Evolutionary conservation across 2,888 invertebrate species (phyloP), one percentile per base, ranked within the genome.

Genomic region (Nudaria mundana): DNA sequence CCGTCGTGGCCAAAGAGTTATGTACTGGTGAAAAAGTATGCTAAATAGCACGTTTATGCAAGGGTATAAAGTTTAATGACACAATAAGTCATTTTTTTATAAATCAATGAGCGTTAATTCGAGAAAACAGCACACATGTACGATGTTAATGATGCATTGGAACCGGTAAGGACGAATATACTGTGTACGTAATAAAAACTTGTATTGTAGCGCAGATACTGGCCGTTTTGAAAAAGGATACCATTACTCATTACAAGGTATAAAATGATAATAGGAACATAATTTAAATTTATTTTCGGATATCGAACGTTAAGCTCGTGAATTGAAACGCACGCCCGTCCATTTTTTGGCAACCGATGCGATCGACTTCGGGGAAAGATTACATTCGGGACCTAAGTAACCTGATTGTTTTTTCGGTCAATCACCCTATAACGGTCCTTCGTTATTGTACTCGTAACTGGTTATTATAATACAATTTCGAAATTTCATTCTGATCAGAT

Each of bases 331-430:
- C 62, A 62, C 56, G 52, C 56, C 41, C 44, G 52, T 56, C 64
- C 53, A 62, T 78, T 82, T 86, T 84, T 87, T 86, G 86, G 85
- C 86, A 83, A 75, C 66, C 75, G 71, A 56, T 64, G 73, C 71
- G 73, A 68, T 63, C 53, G 78, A 74, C 76, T 85, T 84, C 87
- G 71, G 69, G 66, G 84, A 86, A 87, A 74, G 80, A 84, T 84
- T 80, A 74, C 77, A 72, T 79, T 84, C 70, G 70, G 76, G 68
- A 73, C 74, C 79, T 80, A 80, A 84, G 83, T 84, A n/a, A 77
- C 78, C 69, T 72, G 83, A 83, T 86, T 87, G 83, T 84, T 80
- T 81, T n/a, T 72, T 71, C 80, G 87, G 86, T 81, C 85, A 76
- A 44, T 81, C 71, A 67, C 83, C 86, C 65, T 54, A 45, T 42